Evolutionary conservation across 2,113 vertebrate genomes (phyloP), one percentile per base, ranked within the genome.

Genomic region (Cephalopholis sonnerati): DNA sequence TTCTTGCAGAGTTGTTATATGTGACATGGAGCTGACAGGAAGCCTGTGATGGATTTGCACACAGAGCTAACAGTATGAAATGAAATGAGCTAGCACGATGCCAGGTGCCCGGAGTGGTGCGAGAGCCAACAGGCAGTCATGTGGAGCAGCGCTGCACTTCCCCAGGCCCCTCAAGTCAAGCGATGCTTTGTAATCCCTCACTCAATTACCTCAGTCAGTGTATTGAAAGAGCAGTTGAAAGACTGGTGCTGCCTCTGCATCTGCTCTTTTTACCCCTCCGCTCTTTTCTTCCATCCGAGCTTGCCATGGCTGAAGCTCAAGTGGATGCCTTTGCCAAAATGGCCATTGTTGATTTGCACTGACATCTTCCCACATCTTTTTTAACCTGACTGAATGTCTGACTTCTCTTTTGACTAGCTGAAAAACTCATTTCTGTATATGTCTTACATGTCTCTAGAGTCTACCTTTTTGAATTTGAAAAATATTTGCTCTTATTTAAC

Each of bases 131-230:
- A 53, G 64, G 80, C 70, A 64, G 83, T 91, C 63, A 79, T 36
- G 84, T 79, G 76, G 36, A 68, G 75, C 77, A 18, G 70, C 3
- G 11, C 41, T 58, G 44, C 72, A 39, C 81, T 80, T 83, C 81
- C 74, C 44, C 13, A 32, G 59, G 79, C 74, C 75, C 50, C 83
- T 83, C 61, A 57, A 88, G 81, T 91, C 84, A 91, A 91, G 80
- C 27, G 8, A 72, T 66, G 84, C 84, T 88, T 89, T 91, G 87
- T 85, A 86, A 91, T 86, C 57, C 73, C 74, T 88, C 76, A 74
- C 75, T 91, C 87, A 86, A 88, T 92, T 86, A 87, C 84, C 68
- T 79, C 89, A 74, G 77, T 86, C 86, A 83, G 75, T 75, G 83
- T 58, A 84, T 75, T 84, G 73, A 88, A 85, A 63, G 66, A 81